A percentile compares a stretch with the other conserved stretches of the same genome.
Conservation (phyloP, 2,113 vertebrate genomes). For the Dasyurus viverrinus region DNA sequence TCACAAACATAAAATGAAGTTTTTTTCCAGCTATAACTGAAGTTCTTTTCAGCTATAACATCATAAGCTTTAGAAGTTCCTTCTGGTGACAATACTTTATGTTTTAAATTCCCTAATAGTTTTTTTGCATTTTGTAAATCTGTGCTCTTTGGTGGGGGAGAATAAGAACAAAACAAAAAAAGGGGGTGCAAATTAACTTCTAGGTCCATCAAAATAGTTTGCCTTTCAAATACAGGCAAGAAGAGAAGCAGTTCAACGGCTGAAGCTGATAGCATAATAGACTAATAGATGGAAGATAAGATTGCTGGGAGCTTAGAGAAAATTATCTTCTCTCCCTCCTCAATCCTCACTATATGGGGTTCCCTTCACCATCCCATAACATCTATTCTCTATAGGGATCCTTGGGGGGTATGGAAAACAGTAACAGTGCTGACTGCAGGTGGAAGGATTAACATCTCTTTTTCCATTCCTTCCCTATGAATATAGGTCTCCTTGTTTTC, state of each 20-base stretch:
- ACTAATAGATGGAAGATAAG: neutral
- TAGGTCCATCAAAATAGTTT: neutral
- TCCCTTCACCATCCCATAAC: slow-evolving; percentile 31
- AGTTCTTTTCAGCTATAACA: neutral
- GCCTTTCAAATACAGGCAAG: neutral
- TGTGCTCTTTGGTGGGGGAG: neutral
- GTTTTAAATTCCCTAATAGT: neutral
- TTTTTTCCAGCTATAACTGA: neutral
- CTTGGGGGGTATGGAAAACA: slow-evolving; percentile 64
- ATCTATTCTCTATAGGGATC: slow-evolving; percentile 65
- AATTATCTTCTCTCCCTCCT: neutral
- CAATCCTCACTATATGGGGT: neutral
- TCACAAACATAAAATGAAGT: neutral
- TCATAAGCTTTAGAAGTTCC: neutral
- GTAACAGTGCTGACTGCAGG: slow-evolving; percentile 62
- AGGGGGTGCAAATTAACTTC: neutral
- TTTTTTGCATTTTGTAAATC: neutral
- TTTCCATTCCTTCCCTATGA: neutral
- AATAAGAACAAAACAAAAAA: neutral
- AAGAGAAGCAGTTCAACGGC: neutral
- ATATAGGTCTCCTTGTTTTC: neutral
- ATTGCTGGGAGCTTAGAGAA: neutral
- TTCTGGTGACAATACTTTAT: neutral
- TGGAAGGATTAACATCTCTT: neutral
- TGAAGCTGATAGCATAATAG: neutral